phyloP scores from a whole-genome alignment of 2,113 vertebrate genomes.

The Beaufortia kweichowensis region DNA sequence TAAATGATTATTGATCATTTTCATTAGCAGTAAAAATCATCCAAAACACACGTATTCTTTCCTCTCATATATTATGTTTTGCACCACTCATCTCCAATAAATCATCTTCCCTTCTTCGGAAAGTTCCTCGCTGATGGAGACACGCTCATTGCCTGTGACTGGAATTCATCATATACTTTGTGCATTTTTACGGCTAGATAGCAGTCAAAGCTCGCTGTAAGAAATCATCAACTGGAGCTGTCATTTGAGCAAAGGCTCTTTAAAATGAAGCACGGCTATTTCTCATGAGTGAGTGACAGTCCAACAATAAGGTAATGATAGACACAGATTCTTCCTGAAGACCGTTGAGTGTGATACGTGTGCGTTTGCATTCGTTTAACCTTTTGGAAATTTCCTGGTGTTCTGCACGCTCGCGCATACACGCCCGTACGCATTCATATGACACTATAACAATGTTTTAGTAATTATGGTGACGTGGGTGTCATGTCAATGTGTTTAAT shows the following conservation, averaged over 20 bases:
- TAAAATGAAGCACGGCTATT: background rate
- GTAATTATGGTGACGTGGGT: too few relatives aligned
- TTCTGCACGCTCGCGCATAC: conserved; percentile 3
- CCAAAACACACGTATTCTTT: background rate
- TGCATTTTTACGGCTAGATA: background rate
- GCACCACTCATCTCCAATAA: conserved; percentile 15
- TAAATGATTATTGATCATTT: background rate
- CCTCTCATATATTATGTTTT: background rate
- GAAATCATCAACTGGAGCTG: conserved; percentile 13
- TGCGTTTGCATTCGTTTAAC: background rate
- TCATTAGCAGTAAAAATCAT: background rate
- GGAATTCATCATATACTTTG: background rate
- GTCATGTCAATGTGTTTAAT: too few relatives aligned
- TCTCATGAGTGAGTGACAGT: background rate
- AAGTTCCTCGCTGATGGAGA: background rate
- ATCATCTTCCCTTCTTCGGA: background rate
- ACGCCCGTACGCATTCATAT: background rate
- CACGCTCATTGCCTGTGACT: conserved; percentile 22
- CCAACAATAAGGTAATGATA: background rate
- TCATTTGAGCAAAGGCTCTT: conserved; percentile 1
- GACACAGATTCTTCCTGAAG: background rate
- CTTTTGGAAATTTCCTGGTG: background rate
- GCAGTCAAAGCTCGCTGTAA: background rate
- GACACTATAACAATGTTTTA: background rate
- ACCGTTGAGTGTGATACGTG: conserved; percentile 21